Conservation (phyloP, 2,888 invertebrate species). For the Chironomus tentans region DNA sequence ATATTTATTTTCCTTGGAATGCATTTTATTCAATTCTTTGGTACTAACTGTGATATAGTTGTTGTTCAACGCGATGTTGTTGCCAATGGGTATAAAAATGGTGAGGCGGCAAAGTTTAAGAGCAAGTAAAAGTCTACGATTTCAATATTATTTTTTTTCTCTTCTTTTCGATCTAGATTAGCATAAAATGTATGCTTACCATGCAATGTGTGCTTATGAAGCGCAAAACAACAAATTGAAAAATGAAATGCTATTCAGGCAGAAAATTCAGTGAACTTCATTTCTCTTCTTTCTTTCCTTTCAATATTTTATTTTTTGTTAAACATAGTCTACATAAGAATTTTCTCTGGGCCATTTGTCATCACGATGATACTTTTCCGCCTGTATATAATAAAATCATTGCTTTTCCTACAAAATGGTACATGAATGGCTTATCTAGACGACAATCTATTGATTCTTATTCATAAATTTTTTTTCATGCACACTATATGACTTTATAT, state of each 20-base stretch:
- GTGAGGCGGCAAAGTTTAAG: not conserved
- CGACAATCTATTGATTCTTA: not conserved
- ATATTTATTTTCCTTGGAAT: not conserved
- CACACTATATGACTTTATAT: too few relatives aligned
- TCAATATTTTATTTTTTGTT: not conserved
- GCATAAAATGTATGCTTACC: constrained; percentile 1
- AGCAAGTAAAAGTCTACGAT: not conserved
- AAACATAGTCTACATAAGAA: not conserved
- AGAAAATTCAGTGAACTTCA: not conserved
- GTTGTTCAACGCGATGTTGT: not conserved
- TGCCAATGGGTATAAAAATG: not conserved
- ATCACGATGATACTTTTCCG: not conserved
- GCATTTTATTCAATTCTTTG: not conserved
- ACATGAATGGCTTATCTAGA: not conserved
- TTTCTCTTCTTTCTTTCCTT: not conserved
- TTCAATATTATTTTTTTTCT: not conserved
- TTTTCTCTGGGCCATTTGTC: not conserved
- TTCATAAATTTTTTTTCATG: too few relatives aligned
- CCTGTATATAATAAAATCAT: not conserved
- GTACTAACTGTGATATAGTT: not conserved
- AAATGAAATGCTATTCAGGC: not conserved
- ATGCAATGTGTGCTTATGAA: not conserved
- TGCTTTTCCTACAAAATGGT: not conserved
- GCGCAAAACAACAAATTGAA: not conserved
- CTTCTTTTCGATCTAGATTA: not conserved